Evolutionary conservation across 2,113 vertebrate species (phyloP).

Genomic region (Psephotus haematonotus): DNA sequence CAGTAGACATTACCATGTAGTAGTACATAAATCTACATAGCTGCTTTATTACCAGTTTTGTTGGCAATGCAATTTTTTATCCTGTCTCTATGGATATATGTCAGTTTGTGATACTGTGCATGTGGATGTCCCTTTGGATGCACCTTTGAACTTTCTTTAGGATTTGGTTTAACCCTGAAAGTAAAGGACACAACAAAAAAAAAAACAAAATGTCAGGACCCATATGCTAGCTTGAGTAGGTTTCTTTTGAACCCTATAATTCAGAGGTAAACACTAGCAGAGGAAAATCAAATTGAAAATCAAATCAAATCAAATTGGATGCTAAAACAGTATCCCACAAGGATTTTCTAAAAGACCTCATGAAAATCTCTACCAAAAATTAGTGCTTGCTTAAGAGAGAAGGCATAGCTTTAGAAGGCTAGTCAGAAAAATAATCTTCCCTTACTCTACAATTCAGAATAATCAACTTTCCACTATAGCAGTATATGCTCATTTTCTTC

Average conservation of each 20-base stretch:
- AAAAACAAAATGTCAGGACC: not conserved
- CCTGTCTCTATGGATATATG: not conserved
- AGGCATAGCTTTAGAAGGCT: not conserved
- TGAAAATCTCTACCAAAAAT: slow-evolving; percentile 10
- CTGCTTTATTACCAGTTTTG: not conserved
- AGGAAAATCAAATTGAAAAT: slow-evolving; percentile 2
- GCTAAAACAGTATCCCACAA: not conserved
- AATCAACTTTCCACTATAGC: not conserved
- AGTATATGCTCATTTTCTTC: not conserved
- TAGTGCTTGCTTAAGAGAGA: not conserved
- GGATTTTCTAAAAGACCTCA: not conserved
- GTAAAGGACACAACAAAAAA: not conserved
- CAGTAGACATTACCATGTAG: not conserved
- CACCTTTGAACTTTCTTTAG: not conserved
- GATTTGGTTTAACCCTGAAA: not conserved
- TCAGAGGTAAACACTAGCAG: not conserved
- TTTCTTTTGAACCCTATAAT: not conserved
- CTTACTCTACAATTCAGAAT: not conserved
- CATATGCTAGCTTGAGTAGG: not conserved
- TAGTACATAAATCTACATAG: not conserved
- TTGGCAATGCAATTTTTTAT: not conserved
- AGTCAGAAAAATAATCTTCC: not conserved
- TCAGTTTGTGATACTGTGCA: not conserved
- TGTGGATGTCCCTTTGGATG: not conserved
- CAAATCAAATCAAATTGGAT: not conserved